A percentile compares a stretch with the other conserved stretches of the same genome.
Conservation (phyloP, 2,888 invertebrate species). For the Aphodius granarius region DNA sequence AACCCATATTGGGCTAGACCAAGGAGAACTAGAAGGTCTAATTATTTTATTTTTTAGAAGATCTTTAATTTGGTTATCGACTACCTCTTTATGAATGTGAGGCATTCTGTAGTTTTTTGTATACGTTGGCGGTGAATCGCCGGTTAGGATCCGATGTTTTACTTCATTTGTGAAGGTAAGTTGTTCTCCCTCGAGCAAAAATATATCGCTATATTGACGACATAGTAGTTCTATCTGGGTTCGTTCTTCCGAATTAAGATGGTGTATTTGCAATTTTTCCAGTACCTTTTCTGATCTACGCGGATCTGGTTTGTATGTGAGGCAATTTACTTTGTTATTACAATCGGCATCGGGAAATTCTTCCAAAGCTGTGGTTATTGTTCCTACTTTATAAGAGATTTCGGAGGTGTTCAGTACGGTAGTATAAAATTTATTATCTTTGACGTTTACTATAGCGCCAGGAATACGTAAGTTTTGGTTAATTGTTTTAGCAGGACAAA, state of each 20-base stretch:
- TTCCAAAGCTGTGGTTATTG: neutral
- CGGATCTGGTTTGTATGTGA: neutral
- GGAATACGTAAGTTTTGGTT: neutral
- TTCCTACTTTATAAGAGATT: neutral
- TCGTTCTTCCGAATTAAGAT: conserved; percentile 19
- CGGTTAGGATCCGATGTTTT: conserved; percentile 43
- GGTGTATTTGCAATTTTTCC: neutral
- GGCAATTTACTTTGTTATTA: neutral
- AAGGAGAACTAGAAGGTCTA: conserved; percentile 33
- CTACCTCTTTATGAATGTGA: conserved; percentile 41
- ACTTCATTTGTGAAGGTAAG: conserved; percentile 10
- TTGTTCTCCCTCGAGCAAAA: conserved; percentile 4
- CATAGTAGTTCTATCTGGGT: neutral
- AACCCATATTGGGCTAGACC: conserved; percentile 38
- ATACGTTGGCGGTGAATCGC: conserved; percentile 38
- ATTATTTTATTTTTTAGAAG: conserved; percentile 42
- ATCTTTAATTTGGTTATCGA: conserved; percentile 40
- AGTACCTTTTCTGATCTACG: neutral
- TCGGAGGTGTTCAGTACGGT: neutral
- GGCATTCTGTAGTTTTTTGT: conserved; percentile 47
- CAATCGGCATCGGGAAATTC: neutral
- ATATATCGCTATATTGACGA: conserved; percentile 12
- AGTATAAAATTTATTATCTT: neutral
- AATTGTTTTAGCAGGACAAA: no score
- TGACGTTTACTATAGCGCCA: neutral